Evolutionary conservation across 2,797 vertebrate species (phyloP), one percentile per base, ranked within the genome.

Genomic region (Helarctos malayanus): DNA sequence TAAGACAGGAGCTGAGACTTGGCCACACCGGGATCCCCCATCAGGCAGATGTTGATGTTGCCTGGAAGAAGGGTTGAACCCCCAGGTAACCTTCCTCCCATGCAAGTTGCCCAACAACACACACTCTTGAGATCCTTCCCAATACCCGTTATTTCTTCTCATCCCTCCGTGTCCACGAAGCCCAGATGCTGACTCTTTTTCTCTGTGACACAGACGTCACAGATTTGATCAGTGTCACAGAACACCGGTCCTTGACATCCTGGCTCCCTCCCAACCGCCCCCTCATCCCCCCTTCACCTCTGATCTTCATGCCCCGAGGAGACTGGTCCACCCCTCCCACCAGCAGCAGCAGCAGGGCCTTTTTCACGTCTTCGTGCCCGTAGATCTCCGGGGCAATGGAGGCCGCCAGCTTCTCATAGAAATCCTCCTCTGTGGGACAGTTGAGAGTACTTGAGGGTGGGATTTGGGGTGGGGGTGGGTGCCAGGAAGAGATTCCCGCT

Each of bases 1-100:
- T 99, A 99, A n/a, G 99, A 99, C n/a, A 99, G 98, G 78, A 99
- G 99, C 98, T 99, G 99, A 25, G 99, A 99, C 97, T 99, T 99
- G 65, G 99, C 99, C 10, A 99, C 99, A 38, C 99, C 99, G 0
- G 99, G 99, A 91, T 99, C 99, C 52, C 99, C 99, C 99, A 99
- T 99, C 93, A 99, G 98, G 98, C 99, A 99, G 97, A 99, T 99
- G 97, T 99, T 99, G 93, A 99, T 99, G 97, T 99, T 99, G n/a
- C 99, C 99, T 99, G 71, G 11, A 83, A 16, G 19, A 29, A 56
- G 6, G 3, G 29, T 35, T 56, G 56, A 84, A 94, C 56, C 38
- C 41, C 35, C 10, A 9, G 65, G 35, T 41, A 38, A 89, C 16
- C 19, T 41, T 41, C 68, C 52, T 63, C 54, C 11, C 47, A 7